Evolutionary conservation across 2,113 vertebrate species (phyloP).

Genomic region (Chaenogobius annularis): DNA sequence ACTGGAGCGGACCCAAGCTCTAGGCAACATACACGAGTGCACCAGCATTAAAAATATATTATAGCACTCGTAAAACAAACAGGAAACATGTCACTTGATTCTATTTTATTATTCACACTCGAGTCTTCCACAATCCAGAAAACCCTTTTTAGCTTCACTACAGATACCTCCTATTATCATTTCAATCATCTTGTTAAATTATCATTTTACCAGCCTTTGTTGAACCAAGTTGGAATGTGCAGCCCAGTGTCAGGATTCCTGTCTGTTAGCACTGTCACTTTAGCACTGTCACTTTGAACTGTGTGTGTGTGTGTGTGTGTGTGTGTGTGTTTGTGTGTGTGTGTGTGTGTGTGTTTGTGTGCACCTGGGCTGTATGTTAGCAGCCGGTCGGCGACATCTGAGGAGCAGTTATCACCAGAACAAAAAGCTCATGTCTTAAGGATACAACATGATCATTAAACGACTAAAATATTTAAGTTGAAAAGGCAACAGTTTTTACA

Average conservation of each 20-base stretch:
- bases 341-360: not conserved
- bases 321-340: no score
- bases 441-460: not conserved
- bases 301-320: conserved; percentile 13
- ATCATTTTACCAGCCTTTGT: not conserved
- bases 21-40: conserved; percentile 42
- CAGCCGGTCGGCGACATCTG: conserved; percentile 1
- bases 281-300: conserved; percentile 49
- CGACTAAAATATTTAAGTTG: not conserved
- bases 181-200: not conserved
- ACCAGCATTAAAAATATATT: conserved; percentile 56
- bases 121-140: no score
- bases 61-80: conserved; percentile 34
- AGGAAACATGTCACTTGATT: not conserved
- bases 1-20: conserved; percentile 55
- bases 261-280: conserved; percentile 50
- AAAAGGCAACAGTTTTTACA: no score
- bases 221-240: conserved; percentile 14
- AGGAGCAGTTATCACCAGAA: conserved; percentile 9
- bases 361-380: conserved; percentile 49
- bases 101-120: no score
- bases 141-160: no score
- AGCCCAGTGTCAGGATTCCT: conserved; percentile 45
- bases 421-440: not conserved
- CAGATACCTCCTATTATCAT: not conserved